Base-by-base conservation (phyloP, 2,888 invertebrate species). In the Stictocephala bisonia region DNA sequence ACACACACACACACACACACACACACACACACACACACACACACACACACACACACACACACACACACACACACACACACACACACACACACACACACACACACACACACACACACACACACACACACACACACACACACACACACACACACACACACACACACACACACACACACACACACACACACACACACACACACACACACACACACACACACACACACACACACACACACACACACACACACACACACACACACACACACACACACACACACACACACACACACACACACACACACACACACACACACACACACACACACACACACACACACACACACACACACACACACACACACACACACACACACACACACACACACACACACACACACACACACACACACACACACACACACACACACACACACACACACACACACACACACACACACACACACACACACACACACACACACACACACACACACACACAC, bases 1-100 rank as follows among this genome's bases (percentile, higher is more conserved):
- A 44, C 44, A 44, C 44, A 44, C 44, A 44, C 44, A 44, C 44
- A 44, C 44, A 44, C 44, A 44, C 44, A 44, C 44, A 44, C 44
- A 44, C 44, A 44, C 44, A 44, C 44, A 44, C 44, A 44, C 44
- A 44, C 44, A 44, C 44, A 44, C 44, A 44, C 44, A 44, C 44
- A 44, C 44, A 44, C 44, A 44, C 44, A 44, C 44, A 44, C 44
- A 44, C 44, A 44, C 44, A 11, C 44, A 44, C 44, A 11, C 44
- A 44, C 44, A 11, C 44, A 44, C 44, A 44, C 44, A 44, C 44
- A 44, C 44, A 11, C 44, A 11, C 44, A 11, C 44, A 44, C 44
- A 44, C 44, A 44, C 44, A 44, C 44, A 44, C 44, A 44, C 44
- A 44, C 44, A 44, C 44, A 44, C 44, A 44, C 44, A 44, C 44